Base-by-base conservation (phyloP, 2,888 invertebrate species). In the Epiblema foenella region DNA sequence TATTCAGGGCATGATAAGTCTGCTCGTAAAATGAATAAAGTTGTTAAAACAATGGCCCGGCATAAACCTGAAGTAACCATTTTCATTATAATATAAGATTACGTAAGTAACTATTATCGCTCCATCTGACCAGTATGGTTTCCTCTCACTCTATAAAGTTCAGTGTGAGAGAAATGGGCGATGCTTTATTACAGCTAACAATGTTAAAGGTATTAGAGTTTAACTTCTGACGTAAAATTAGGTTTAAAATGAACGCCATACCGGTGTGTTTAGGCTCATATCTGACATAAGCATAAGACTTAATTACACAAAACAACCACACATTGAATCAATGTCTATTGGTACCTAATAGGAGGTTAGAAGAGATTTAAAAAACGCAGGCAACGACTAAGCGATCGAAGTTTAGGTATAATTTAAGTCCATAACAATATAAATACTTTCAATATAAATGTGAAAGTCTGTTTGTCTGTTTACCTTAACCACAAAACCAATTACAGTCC, bases 1-100 rank as follows among this genome's bases (percentile, higher is more conserved):
- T n/a, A 46, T 46, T 8, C 46, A 46, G 46, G 46, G n/a, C 20
- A 54, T 12, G 15, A 15, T 24, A 54, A 54, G 33, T 54, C 11
- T 20, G 20, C 15, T 54, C 54, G 54, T 54, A 54, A 54, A 54
- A 24, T 24, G 24, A 54, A 54, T 54, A 12, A 29, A 20, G 54
- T 54, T 54, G 24, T 15, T 20, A 12, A 29, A 24, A 54, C 20
- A 24, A 24, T 15, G 12, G 54, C 15, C 12, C 7, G 12, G 54
- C 24, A 54, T 15, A 29, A 24, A 24, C 54, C 12, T 8, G 24
- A 12, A 24, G 20, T 15, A 54, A 46, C 5, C 8, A n/a, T 46
- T 46, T 15, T 46, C n/a, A 46, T 46, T n/a, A 46, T 8, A 46
- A 42, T 12, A 42, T 42, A 42, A 42, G 46, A 46, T 46, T n/a